Evolutionary conservation across 2,797 vertebrate genomes (phyloP).

Genomic region (Notoglanidium macrostoma): DNA sequence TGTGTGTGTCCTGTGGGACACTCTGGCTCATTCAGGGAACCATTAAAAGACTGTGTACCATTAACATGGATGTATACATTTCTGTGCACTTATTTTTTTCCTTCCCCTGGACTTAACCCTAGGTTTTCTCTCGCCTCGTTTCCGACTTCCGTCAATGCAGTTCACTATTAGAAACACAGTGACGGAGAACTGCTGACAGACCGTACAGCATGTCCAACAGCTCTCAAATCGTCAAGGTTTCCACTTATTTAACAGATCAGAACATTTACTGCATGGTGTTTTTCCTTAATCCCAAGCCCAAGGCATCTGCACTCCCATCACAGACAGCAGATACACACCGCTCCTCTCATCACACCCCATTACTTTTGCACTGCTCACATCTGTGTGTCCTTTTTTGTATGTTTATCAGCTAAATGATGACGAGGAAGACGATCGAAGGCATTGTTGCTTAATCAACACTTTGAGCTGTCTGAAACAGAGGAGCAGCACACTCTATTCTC

Average conservation of each 20-base stretch:
- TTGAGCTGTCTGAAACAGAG: constrained; percentile 36
- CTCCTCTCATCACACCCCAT: neutral
- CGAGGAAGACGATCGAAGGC: constrained; percentile 32
- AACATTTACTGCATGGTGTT: neutral
- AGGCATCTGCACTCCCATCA: neutral
- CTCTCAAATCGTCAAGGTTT: neutral
- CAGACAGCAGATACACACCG: neutral
- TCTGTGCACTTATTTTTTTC: neutral
- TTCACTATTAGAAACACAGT: neutral
- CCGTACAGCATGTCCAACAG: neutral
- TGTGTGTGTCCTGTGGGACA: constrained; percentile 38
- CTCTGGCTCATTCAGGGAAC: constrained; percentile 5
- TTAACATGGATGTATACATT: neutral
- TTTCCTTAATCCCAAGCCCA: neutral
- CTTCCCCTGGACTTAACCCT: neutral
- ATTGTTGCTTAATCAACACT: constrained; percentile 53
- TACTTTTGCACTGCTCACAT: neutral
- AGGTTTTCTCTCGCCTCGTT: neutral
- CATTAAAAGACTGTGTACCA: neutral
- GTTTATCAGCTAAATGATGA: constrained; percentile 50
- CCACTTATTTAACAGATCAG: neutral
- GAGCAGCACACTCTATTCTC: constrained; percentile 27
- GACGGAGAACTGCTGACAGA: neutral
- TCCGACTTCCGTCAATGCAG: neutral
- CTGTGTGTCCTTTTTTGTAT: constrained; percentile 8